A percentile compares a stretch with the other conserved stretches of the same genome.
Conservation (phyloP, 2,113 vertebrate species). For the Coptodon bakossiorum region DNA sequence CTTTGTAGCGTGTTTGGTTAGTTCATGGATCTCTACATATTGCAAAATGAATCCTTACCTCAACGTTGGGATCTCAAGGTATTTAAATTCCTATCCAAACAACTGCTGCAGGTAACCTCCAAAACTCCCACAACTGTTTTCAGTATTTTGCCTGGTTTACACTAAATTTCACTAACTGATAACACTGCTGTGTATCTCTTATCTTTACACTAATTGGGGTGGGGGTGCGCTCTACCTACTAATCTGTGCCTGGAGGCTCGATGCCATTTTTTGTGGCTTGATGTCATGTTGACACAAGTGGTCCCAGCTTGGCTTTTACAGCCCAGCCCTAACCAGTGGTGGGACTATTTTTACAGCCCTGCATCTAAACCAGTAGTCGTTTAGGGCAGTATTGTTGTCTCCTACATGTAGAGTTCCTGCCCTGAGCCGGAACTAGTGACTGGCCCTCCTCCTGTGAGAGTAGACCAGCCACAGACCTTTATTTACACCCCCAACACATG, state of each 20-base stretch:
- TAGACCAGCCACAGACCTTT: not conserved
- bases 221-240: not conserved
- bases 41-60: not conserved
- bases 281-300: conserved; percentile 56
- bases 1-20: not conserved
- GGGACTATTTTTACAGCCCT: conserved; percentile 26
- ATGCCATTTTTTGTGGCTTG: conserved; percentile 22
- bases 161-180: not conserved
- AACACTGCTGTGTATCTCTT: not conserved
- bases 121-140: not conserved
- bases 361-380: not conserved
- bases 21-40: not conserved
- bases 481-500: not conserved
- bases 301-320: conserved; percentile 28
- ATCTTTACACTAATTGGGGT: not conserved
- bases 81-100: not conserved
- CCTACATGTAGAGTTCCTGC: conserved; percentile 5
- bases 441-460: not conserved
- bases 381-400: conserved; percentile 6
- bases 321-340: conserved; percentile 9
- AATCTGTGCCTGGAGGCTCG: not conserved
- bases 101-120: not conserved
- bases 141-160: not conserved
- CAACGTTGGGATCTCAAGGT: not conserved
- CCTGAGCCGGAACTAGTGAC: conserved; percentile 1